Base-by-base conservation (phyloP, 2,797 vertebrate species). In the Malacoctenus gilli region DNA sequence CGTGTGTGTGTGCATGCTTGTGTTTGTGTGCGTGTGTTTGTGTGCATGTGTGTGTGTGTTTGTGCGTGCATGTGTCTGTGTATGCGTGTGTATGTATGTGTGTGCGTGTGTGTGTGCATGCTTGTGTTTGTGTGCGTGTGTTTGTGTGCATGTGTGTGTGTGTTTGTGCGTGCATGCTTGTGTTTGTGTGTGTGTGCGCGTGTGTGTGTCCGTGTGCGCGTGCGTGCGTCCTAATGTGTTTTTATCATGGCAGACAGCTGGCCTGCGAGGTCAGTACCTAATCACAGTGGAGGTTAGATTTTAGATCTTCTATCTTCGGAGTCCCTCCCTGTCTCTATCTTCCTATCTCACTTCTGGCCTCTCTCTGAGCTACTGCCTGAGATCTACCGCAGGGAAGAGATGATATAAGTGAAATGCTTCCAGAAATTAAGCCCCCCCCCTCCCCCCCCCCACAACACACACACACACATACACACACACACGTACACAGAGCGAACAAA, bases 261-360 rank as follows among this genome's bases (percentile, higher is more conserved):
- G 44, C 72, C 75, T 79, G 37, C 49, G 76, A 79, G 85, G 83
- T 81, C 72, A 80, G 48, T 71, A 66, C 60, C 73, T 81, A 79
- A 86, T 83, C 83, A 83, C 55, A 72, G 75, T 68, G 38, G 78
- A 87, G 85, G 85, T 86, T 75, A 88, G 82, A 87, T 87, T 52
- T 51, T 35, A n/a, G 75, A 83, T 89, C 86, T 60, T 12, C 53
- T 48, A 72, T 78, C 69, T 57, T 40, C 54, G 20, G 48, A 61
- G 19, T 49, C 23, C 25, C 44, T 32, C 35, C 43, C 18, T 22
- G 28, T 44, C 51, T 48, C 21, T 65, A 67, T 84, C 85, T 50
- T 31, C 62, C 44, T 7, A 75, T 79, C 77, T 75, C 50, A n/a
- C 52, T 25, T 2, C 52, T 41, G 57, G 62, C 59, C 57, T 61